Base-by-base conservation (phyloP, 2,113 vertebrate species). In the Centropus unirufus region DNA sequence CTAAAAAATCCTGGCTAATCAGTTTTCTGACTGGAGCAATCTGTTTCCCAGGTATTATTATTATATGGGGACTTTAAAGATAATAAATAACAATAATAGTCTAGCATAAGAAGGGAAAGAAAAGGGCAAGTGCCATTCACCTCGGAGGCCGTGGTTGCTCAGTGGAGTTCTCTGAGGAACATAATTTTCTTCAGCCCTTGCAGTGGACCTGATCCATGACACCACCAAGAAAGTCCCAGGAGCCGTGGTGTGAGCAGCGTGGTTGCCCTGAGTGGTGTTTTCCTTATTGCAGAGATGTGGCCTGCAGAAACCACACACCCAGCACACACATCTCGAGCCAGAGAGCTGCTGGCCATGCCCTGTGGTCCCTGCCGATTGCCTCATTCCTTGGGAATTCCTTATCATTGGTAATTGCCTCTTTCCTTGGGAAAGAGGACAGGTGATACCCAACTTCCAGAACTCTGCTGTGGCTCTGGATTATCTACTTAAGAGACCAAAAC, bases 1-100 rank as follows among this genome's bases (percentile, higher is more conserved):
- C 96, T 96, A 88, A 96, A 92, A 97, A 97, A 97, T 92, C 94
- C 92, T 21, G 32, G 90, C 96, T 97, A 96, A 97, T 97, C 96
- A 97, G 94, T 92, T 97, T 95, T 96, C 93, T 96, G 96, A 94
- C 32, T 68, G 90, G 84, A 93, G 89, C 93, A 90, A 94, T 96
- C 92, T 82, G 86, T 97, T 96, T 97, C 85, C 89, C 66, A 85
- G 91, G 76, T 94, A 87, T 92, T 93, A 93, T 96, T 92, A 90
- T 96, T 95, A 95, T 92, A 90, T 74, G 79, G 96, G 95, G 94
- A 94, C 93, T 95, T 95, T 83, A 91, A 92, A 89, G 83, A 93
- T 94, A 97, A 94, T 97, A 96, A 96, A 95, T 95, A 96, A 97
- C 95, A 93, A 64, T 95, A 95, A 80, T 92, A 80, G 93, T 93